Percentiles rank a stretch among this genome's conserved stretches.
These are phyloP conservation scores for Stylophora pistillata DNA, from an alignment of 64 coral and sea anemone species.

Conservation along the genomic window DNA sequence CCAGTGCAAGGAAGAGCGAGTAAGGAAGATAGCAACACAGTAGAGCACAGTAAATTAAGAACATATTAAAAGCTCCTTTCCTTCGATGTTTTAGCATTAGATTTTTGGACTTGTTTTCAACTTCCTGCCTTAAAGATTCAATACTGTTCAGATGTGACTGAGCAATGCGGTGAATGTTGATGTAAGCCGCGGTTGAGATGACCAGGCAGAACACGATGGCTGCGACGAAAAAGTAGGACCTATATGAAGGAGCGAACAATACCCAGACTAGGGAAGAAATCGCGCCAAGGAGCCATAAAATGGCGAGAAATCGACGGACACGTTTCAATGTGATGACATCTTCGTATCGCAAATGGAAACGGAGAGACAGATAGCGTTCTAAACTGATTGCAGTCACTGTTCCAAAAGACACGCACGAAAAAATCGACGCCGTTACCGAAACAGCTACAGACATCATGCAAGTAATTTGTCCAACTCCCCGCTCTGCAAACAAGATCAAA, in stretches of 20 bases:
- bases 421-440: neutral
- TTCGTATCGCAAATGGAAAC: slow-evolving; percentile 43
- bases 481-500: neutral
- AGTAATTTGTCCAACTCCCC: neutral
- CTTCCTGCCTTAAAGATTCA: neutral
- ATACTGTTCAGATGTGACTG: slow-evolving; percentile 30
- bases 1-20: neutral
- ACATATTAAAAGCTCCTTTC: slow-evolving; percentile 27
- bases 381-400: slow-evolving; percentile 55
- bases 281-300: slow-evolving; percentile 45
- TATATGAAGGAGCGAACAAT: slow-evolving; percentile 16
- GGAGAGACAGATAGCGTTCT: slow-evolving; percentile 55
- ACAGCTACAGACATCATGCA: neutral
- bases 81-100: neutral
- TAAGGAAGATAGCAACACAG: slow-evolving; percentile 21
- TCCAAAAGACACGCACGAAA: slow-evolving; percentile 42
- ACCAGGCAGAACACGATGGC: slow-evolving; percentile 31
- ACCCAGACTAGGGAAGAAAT: slow-evolving; percentile 25
- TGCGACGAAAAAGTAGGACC: neutral
- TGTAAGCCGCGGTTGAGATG: slow-evolving; percentile 41
- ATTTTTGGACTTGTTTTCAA: neutral
- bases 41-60: slow-evolving; percentile 24
- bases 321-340: slow-evolving; percentile 36
- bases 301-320: slow-evolving; percentile 10
- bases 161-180: slow-evolving; percentile 49